Conservation (phyloP, 2,113 vertebrate species). For the Ctenomys sociabilis region DNA sequence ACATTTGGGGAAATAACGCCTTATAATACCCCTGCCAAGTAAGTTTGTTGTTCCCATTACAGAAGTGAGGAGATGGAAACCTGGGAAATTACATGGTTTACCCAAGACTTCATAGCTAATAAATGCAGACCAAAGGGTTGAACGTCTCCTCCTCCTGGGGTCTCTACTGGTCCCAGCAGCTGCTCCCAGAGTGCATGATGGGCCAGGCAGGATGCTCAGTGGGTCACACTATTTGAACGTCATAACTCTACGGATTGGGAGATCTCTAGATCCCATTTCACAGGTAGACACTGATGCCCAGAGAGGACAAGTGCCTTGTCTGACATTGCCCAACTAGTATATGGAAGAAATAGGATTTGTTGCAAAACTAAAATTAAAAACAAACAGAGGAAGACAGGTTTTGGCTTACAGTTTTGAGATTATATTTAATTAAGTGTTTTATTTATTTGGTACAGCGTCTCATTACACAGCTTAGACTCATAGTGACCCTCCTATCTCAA, state of each 20-base stretch:
- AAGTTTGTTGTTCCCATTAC: neutral
- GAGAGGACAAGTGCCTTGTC: neutral
- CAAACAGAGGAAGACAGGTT: neutral
- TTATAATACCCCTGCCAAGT: neutral
- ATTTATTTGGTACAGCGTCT: no score
- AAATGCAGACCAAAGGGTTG: neutral
- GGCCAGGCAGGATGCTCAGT: neutral
- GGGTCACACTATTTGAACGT: neutral
- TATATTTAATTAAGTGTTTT: neutral
- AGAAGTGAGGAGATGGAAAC: neutral
- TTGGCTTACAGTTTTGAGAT: neutral
- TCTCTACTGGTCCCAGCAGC: neutral
- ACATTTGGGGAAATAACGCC: neutral
- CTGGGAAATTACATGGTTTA: no score
- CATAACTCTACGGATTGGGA: neutral
- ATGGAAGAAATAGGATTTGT: neutral
- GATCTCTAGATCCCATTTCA: neutral
- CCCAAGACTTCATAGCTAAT: neutral
- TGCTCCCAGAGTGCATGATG: neutral
- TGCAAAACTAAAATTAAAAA: neutral
- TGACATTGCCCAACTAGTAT: neutral
- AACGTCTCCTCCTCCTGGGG: rapidly evolving
- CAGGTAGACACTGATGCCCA: neutral
- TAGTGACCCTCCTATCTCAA: no score
- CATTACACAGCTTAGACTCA: no score